Conservation (phyloP, 2,113 vertebrate species). For the Etheostoma cragini region DNA sequence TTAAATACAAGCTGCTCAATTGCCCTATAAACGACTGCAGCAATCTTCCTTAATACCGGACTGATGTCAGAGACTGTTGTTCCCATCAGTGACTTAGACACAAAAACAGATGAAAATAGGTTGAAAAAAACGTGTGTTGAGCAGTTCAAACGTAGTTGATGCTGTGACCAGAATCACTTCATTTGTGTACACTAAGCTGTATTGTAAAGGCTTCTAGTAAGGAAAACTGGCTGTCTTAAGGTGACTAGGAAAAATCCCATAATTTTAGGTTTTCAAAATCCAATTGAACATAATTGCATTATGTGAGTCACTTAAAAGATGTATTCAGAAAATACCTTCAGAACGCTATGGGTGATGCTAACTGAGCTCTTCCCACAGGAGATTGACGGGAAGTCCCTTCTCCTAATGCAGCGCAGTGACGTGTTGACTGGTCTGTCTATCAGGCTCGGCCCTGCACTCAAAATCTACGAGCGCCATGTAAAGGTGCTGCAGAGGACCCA, state of each 20-base stretch:
- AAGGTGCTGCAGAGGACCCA: constrained; percentile 92
- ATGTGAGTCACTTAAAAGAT: background rate
- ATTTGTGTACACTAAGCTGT: background rate
- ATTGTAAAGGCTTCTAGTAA: background rate
- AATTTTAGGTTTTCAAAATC: background rate
- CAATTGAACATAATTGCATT: background rate
- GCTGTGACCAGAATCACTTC: background rate
- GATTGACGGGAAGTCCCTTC: constrained; percentile 92
- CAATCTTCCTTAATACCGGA: too few relatives aligned
- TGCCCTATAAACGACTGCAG: too few relatives aligned
- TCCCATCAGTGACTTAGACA: too few relatives aligned
- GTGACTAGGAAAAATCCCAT: background rate
- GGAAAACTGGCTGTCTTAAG: background rate
- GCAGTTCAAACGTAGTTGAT: background rate
- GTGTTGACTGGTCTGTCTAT: constrained; percentile 92
- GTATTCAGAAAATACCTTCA: background rate
- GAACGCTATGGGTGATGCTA: background rate
- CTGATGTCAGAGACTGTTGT: too few relatives aligned
- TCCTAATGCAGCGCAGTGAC: constrained; percentile 93
- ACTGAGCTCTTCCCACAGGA: constrained; percentile 80
- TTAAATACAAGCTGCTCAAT: too few relatives aligned
- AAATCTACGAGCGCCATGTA: constrained; percentile 93
- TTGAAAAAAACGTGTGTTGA: background rate
- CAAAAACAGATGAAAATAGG: too few relatives aligned
- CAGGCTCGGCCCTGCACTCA: constrained; percentile 91